These are phyloP conservation scores for Odontesthes bonariensis DNA, from an alignment of 2,113 vertebrate genomes.

Conservation along the genomic window DNA sequence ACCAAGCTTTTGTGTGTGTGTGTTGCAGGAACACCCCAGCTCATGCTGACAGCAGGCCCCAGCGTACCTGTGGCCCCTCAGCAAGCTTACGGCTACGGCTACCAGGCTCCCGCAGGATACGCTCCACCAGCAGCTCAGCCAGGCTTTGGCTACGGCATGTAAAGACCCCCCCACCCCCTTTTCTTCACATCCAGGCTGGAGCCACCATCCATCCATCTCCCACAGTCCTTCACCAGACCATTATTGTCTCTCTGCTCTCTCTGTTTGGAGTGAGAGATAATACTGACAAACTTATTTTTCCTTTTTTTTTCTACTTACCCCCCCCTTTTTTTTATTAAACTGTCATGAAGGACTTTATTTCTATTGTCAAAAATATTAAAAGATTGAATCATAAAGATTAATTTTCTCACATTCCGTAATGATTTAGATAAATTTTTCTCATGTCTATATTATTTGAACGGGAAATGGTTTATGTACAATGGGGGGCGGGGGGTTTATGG, in stretches of 20 bases:
- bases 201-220: conserved; percentile 79
- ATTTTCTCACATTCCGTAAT: conserved; percentile 96
- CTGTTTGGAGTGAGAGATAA: conserved; percentile 72
- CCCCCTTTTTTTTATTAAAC: conserved; percentile 79
- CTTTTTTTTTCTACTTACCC: conserved; percentile 81
- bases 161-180: conserved; percentile 73
- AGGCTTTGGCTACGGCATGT: conserved; percentile 97
- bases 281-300: conserved; percentile 76
- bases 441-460: conserved; percentile 85
- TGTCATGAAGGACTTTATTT: conserved; percentile 98
- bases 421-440: conserved; percentile 84
- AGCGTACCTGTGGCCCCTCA: conserved; percentile 94
- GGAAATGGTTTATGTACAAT: conserved; percentile 81
- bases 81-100: conserved; percentile 94
- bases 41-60: conserved; percentile 98
- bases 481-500: conserved; percentile 70
- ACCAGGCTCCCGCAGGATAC: conserved; percentile 91
- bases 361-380: conserved; percentile 83
- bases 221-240: conserved; percentile 90
- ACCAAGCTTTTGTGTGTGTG: neutral
- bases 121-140: conserved; percentile 89
- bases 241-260: conserved; percentile 82
- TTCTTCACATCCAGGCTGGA: conserved; percentile 76
- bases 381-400: conserved; percentile 87
- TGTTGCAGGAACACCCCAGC: conserved; percentile 91